Conservation (phyloP, 1,140 invertebrate genomes). For the Vanessa atalanta region DNA sequence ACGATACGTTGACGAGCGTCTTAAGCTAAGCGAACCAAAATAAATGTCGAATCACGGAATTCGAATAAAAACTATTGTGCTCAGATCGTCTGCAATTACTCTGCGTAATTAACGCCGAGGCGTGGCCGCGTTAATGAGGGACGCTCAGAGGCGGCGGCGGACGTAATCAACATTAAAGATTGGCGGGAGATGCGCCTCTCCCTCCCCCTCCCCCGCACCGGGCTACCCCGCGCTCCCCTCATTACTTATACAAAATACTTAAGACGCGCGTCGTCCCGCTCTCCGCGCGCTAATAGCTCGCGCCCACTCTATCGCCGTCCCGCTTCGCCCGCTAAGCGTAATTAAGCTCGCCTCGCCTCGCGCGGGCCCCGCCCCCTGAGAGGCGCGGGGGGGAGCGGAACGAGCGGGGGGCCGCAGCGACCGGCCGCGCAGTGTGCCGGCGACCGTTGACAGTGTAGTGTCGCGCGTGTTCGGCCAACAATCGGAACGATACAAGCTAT, state of each 20-base stretch:
- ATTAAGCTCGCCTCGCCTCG: constrained; percentile 77
- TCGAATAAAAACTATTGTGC: constrained; percentile 54
- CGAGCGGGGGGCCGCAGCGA: constrained; percentile 57
- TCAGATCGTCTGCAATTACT: constrained; percentile 54
- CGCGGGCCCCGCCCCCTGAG: constrained; percentile 61
- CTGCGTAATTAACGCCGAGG: constrained; percentile 75
- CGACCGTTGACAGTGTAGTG: constrained; percentile 70
- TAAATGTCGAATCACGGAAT: constrained; percentile 49
- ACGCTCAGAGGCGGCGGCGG: constrained; percentile 71
- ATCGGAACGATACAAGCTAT: constrained; percentile 61
- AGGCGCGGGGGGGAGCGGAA: constrained; percentile 48
- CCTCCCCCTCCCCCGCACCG: constrained; percentile 53
- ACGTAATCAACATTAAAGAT: constrained; percentile 80
- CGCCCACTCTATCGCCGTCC: constrained; percentile 78
- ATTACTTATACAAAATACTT: constrained; percentile 81
- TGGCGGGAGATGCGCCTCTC: constrained; percentile 74
- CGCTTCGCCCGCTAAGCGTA: constrained; percentile 71
- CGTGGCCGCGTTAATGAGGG: constrained; percentile 78
- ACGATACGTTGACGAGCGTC: constrained; percentile 13
- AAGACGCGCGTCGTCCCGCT: constrained; percentile 78
- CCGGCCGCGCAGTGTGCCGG: constrained; percentile 74
- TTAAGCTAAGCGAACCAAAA: constrained; percentile 41
- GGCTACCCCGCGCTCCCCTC: constrained; percentile 69
- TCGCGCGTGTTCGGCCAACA: constrained; percentile 60
- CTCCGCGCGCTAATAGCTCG: constrained; percentile 77